phyloP scores from a whole-genome alignment of 2,113 vertebrate species.

The Petroica traversi region DNA sequence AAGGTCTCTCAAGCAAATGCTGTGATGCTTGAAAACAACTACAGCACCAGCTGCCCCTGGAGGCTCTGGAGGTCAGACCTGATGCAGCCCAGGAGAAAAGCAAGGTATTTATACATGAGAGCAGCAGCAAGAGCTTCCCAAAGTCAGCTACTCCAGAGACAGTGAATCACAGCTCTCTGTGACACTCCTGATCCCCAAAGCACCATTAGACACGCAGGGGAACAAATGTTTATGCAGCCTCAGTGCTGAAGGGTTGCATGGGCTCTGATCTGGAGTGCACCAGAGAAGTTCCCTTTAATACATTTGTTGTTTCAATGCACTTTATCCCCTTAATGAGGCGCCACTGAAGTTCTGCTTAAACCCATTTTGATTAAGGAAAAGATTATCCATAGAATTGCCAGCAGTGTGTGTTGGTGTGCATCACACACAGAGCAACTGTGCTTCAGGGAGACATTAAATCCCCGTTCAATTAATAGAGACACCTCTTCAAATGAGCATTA shows the following conservation, averaged over 20 bases:
- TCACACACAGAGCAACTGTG: neutral
- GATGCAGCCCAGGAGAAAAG: neutral
- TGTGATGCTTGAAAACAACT: neutral
- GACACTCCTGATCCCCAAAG: neutral
- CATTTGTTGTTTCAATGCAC: neutral
- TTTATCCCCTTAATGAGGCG: neutral
- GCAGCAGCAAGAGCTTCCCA: neutral
- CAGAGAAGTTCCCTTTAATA: neutral
- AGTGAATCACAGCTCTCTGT: neutral
- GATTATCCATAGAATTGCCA: neutral
- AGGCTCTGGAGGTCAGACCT: neutral
- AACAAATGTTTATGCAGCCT: neutral
- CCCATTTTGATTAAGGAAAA: neutral
- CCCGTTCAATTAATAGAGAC: constrained; percentile 13
- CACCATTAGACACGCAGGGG: neutral
- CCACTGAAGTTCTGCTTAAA: neutral
- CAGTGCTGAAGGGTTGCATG: neutral
- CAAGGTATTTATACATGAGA: neutral
- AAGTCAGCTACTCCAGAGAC: neutral
- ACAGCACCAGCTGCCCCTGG: neutral
- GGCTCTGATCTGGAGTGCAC: neutral
- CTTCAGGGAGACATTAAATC: constrained; percentile 51
- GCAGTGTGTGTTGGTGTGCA: neutral
- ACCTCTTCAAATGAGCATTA: constrained; percentile 41
- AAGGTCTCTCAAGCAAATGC: neutral